These are phyloP conservation scores for Pteria penguin DNA, from an alignment of 2,888 invertebrate genomes.

Conservation along the genomic window DNA sequence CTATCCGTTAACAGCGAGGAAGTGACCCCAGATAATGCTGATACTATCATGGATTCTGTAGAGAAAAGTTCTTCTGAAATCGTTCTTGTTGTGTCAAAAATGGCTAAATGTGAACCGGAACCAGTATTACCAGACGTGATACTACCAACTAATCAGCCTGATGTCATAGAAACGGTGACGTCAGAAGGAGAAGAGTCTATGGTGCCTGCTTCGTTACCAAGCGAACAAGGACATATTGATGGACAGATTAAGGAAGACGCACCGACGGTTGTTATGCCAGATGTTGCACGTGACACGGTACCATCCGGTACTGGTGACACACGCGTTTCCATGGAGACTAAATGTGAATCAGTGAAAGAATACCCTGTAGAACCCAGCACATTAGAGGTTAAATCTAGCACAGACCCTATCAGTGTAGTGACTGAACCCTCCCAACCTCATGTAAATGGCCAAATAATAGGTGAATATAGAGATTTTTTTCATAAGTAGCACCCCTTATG, in stretches of 20 bases:
- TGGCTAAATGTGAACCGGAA: background rate
- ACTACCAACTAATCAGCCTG: background rate
- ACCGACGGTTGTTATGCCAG: background rate
- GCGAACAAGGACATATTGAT: background rate
- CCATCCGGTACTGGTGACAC: too few relatives aligned
- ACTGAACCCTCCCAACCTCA: background rate
- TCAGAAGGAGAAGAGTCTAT: background rate
- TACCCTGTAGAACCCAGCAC: background rate
- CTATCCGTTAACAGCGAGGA: constrained; percentile 91
- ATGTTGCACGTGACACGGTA: background rate
- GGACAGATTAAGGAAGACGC: background rate
- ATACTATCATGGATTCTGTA: constrained; percentile 32
- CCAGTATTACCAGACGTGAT: background rate
- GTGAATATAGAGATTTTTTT: too few relatives aligned
- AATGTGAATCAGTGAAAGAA: background rate
- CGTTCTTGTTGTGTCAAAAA: constrained; percentile 31
- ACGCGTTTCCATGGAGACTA: background rate
- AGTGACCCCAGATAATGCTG: constrained; percentile 82
- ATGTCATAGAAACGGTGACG: background rate
- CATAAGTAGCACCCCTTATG: too few relatives aligned
- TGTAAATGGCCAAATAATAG: background rate
- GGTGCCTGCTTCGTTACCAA: constrained; percentile 10
- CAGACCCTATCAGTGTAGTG: background rate
- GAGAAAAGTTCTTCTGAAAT: constrained; percentile 28
- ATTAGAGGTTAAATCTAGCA: background rate